Conservation (phyloP, 2,113 vertebrate genomes). For the Marmota monax region DNA sequence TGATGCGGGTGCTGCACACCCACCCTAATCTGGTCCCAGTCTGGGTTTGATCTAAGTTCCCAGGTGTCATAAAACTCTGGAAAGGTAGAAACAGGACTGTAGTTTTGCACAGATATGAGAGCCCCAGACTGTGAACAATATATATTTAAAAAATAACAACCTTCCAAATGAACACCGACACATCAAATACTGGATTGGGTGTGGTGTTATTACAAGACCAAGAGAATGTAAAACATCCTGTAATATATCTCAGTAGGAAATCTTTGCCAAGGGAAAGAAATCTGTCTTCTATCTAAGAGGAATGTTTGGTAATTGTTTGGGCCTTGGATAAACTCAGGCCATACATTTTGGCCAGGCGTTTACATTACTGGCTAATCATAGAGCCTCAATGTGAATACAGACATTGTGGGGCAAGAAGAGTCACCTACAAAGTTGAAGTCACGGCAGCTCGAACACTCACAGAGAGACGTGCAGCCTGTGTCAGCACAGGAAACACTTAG, state of each 20-base stretch:
- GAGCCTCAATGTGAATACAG: not conserved
- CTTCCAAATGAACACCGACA: constrained; percentile 52
- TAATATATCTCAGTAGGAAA: constrained; percentile 70
- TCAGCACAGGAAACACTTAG: not conserved
- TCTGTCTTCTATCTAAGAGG: constrained; percentile 82
- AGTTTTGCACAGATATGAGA: constrained; percentile 39
- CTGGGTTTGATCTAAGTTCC: not conserved
- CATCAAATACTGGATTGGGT: constrained; percentile 71
- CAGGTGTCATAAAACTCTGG: constrained; percentile 25
- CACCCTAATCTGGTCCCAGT: not conserved
- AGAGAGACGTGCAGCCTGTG: not conserved
- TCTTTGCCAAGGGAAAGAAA: constrained; percentile 79
- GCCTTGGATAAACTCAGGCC: constrained; percentile 78
- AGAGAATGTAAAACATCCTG: constrained; percentile 83
- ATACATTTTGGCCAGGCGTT: constrained; percentile 65
- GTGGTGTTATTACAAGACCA: constrained; percentile 81
- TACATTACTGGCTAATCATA: constrained; percentile 64
- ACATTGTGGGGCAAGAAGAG: not conserved
- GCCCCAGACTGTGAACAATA: constrained; percentile 37
- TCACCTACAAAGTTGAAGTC: not conserved
- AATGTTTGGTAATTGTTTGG: constrained; percentile 83
- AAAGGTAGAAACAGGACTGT: not conserved
- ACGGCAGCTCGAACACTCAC: not conserved
- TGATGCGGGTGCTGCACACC: not conserved
- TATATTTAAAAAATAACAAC: constrained; percentile 46